Conservation (phyloP, 2,888 invertebrate species). For the Panopea generosa region DNA sequence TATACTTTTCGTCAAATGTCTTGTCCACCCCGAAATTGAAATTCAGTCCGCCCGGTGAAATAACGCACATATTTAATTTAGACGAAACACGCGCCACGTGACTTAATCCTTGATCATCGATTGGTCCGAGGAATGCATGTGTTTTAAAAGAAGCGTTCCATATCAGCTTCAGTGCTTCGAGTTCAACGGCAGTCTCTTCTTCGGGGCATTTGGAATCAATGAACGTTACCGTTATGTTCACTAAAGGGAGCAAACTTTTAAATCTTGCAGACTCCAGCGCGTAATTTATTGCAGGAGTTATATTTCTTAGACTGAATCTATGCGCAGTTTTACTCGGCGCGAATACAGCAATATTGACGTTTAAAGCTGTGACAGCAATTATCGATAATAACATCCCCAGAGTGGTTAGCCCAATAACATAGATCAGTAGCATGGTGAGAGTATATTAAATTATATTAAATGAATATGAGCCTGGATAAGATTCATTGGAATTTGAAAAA, state of each 20-base stretch:
- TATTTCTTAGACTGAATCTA: conserved; percentile 14
- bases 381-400: no score
- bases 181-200: conserved; percentile 31
- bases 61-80: conserved; percentile 30
- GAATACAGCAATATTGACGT: conserved; percentile 32
- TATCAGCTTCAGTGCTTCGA: conserved; percentile 28
- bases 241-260: conserved; percentile 11
- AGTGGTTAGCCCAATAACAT: no score
- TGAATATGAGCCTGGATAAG: no score
- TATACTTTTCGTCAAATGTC: conserved; percentile 12
- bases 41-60: conserved; percentile 52
- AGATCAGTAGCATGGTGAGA: no score
- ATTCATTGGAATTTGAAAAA: no score
- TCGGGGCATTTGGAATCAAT: conserved; percentile 34
- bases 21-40: conserved; percentile 48
- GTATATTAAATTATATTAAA: no score
- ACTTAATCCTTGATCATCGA: conserved; percentile 27
- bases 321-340: conserved; percentile 17
- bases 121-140: conserved; percentile 43
- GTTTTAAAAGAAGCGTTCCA: conserved; percentile 14
- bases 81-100: conserved; percentile 47
- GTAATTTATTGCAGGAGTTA: conserved; percentile 35
- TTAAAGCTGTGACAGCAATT: neutral
- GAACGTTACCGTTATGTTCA: conserved; percentile 9
- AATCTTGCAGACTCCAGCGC: conserved; percentile 11